Evolutionary conservation across 64 coral and sea anemone species (phyloP).

Genomic region (Stichodactyla helianthus): DNA sequence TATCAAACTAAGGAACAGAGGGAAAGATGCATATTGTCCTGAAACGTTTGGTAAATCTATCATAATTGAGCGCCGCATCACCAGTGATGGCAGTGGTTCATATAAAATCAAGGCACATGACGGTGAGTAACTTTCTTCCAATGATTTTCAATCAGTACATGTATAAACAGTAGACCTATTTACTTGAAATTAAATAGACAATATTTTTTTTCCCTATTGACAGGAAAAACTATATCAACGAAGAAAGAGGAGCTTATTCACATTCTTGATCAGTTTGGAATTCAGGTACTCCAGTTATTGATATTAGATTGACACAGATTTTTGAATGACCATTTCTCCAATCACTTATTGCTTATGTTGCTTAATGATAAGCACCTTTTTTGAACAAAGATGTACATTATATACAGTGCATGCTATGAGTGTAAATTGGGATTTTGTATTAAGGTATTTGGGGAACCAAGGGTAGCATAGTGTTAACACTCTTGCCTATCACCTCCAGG

Average conservation of each 20-base stretch:
- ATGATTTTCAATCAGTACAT: neutral
- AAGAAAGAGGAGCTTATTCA: conserved; percentile 93
- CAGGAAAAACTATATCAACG: conserved; percentile 71
- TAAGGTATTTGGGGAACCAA: no score
- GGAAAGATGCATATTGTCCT: conserved; percentile 78
- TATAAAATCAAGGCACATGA: conserved; percentile 81
- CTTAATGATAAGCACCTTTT: no score
- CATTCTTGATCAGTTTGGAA: conserved; percentile 90
- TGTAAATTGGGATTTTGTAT: no score
- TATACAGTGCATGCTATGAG: no score
- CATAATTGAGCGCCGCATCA: conserved; percentile 69
- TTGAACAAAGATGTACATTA: no score
- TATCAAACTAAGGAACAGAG: conserved; percentile 80
- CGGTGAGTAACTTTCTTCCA: conserved; percentile 1
- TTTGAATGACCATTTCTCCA: no score
- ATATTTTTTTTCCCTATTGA: neutral
- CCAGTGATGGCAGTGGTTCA: conserved; percentile 71
- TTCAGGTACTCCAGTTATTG: conserved; percentile 48
- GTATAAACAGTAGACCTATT: no score
- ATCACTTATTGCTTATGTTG: no score
- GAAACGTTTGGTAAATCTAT: conserved; percentile 64
- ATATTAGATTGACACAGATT: no score
- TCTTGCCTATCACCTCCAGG: no score
- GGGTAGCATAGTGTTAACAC: no score
- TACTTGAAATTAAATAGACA: no score